phyloP scores from a whole-genome alignment of 2,888 invertebrate species.

The Myathropa florea region DNA sequence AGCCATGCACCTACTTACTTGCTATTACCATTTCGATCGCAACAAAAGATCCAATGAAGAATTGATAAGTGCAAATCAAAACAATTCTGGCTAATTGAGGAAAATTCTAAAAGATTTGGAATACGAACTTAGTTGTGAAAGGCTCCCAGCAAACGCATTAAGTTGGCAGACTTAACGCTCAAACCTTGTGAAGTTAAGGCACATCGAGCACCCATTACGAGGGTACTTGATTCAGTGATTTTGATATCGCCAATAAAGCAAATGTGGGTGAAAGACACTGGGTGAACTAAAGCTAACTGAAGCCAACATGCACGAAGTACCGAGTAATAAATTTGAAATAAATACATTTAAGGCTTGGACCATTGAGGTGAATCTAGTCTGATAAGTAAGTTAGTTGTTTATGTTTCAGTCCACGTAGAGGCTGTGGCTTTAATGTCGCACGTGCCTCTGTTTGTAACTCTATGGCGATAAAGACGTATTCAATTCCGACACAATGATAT shows the following conservation, averaged over 20 bases:
- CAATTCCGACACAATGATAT: background rate
- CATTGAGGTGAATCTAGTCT: background rate
- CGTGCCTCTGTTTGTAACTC: background rate
- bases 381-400: background rate
- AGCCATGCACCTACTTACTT: too few relatives aligned
- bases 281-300: background rate
- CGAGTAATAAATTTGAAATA: background rate
- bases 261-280: background rate
- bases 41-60: too few relatives aligned
- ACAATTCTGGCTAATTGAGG: too few relatives aligned
- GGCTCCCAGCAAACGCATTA: too few relatives aligned
- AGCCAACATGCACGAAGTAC: background rate
- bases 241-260: background rate
- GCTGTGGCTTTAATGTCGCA: background rate
- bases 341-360: background rate
- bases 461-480: background rate
- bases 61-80: too few relatives aligned
- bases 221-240: background rate
- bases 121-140: too few relatives aligned
- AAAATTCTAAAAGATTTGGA: too few relatives aligned
- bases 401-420: background rate
- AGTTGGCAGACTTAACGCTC: background rate
- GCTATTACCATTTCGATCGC: too few relatives aligned
- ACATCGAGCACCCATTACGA: background rate
- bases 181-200: background rate